Base-by-base conservation (phyloP, 2,113 vertebrate genomes). In the Embiotoca jacksoni region DNA sequence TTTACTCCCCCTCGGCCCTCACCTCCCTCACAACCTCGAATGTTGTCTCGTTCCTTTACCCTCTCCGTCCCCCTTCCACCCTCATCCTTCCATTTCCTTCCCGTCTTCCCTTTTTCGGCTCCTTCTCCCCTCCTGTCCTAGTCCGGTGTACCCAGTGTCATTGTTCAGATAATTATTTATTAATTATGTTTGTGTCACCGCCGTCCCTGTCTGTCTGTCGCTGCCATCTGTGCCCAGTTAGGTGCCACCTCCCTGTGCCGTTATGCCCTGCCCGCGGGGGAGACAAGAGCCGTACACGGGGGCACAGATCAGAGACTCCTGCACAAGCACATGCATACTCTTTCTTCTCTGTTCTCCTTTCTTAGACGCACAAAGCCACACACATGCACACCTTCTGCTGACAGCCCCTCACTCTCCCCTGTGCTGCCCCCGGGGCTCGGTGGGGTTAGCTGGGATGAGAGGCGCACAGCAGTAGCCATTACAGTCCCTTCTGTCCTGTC, bases 201-300 rank as follows among this genome's bases (percentile, higher is more conserved):
- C 60, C 59, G 57, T 87, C 86, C 73, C 79, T 66, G 81, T 83
- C 85, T 89, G 85, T 91, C 88, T 93, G 89, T 90, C 35, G 85
- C 65, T 75, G 86, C 95, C 95, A 95, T 95, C 94, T 95, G 95
- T 91, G 92, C 93, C 75, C 89, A 89, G 93, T 82, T 89, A 94
- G 94, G 92, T 89, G 89, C 87, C 62, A 81, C 85, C 81, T 90
- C 83, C 90, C 85, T 85, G 80, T 73, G 91, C 84, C 66, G 84
- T 84, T 88, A 82, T 91, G 85, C 90, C 86, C 86, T 85, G 83
- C 79, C 89, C 78, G 82, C 66, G 62, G 92, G 88, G 85, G 71
- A 78, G 64, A 80, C 23, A 23, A 23, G 55, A 83, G 82, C 74
- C 79, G 62, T 77, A 74, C 77, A 84, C 4, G 75, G 84, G 88